Evolutionary conservation across 2,888 invertebrate species (phyloP), one percentile per base, ranked within the genome.

Genomic region (Anarsia innoxiella): DNA sequence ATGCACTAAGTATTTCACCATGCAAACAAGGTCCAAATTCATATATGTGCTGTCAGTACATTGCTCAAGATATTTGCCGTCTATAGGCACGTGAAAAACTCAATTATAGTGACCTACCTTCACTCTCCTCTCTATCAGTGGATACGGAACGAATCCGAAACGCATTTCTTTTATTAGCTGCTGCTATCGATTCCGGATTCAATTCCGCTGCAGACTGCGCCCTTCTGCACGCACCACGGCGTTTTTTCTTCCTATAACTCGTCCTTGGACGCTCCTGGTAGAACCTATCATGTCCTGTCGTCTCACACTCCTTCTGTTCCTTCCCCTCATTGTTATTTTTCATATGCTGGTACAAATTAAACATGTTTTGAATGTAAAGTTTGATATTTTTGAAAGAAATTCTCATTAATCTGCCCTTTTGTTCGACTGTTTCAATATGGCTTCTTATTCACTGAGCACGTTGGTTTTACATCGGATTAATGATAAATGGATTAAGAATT

Each of bases 211-310:
- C 91, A 8, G 91, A 91, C 65, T 90, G 90, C 13, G 91, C 88
- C 40, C 91, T 75, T 41, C 89, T 80, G 42, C 89, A 86, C n/a
- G 88, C 86, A 10, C 87, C 87, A 19, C 80, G 83, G 28, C 82
- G 86, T 63, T 88, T 87, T 62, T 83, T 86, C 68, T 84, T 83
- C 56, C 78, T 72, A 15, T 80, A 85, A 37, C 78, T 85, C 0
- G 82, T 72, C 42, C 85, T 63, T 0, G 88, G 85, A 1, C 91
- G 59, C 40, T 90, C 89, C 59, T 91, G 91, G 55, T 91, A 93
- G 65, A 93, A 94, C 51, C 93, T 85, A 57, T 94, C 94, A 56
- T 94, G 94, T 0, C 93, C 94, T 4, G 93, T 94, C 1, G 91
- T 89, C 56, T 90, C 89, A 0, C 86, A 68, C 48, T 78, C 86